Conservation (phyloP, 2,888 invertebrate genomes). For the Mythimna lalbum region DNA sequence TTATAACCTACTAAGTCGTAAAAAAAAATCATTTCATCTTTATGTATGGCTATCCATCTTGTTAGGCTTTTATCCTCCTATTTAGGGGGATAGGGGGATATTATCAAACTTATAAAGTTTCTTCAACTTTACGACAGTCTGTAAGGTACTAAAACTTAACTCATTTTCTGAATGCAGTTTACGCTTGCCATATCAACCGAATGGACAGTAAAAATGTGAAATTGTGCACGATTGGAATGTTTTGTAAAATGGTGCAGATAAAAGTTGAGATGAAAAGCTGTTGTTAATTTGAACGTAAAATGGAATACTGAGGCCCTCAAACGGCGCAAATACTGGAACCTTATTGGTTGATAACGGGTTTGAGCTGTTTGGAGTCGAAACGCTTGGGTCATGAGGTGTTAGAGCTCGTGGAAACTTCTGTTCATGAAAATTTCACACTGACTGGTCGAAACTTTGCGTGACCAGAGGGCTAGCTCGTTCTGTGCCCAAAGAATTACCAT, state of each 20-base stretch:
- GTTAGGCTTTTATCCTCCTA: conserved; percentile 30
- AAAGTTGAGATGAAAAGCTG: conserved; percentile 48
- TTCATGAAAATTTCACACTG: too few relatives aligned
- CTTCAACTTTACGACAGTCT: conserved; percentile 36
- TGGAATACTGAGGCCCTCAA: too few relatives aligned
- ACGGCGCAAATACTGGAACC: too few relatives aligned
- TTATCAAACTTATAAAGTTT: conserved; percentile 52
- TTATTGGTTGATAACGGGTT: too few relatives aligned
- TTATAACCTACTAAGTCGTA: conserved; percentile 41
- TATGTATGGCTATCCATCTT: conserved; percentile 36
- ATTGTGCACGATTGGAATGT: conserved; percentile 41
- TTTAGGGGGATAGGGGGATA: too few relatives aligned
- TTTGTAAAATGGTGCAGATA: conserved; percentile 34
- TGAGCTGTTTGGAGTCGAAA: too few relatives aligned
- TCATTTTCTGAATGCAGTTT: conserved; percentile 50
- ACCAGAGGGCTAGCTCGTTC: too few relatives aligned
- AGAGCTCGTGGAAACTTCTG: too few relatives aligned
- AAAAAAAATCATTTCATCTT: conserved; percentile 51
- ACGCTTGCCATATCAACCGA: conserved; percentile 44
- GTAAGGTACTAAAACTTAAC: conserved; percentile 43
- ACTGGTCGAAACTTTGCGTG: too few relatives aligned
- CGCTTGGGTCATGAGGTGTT: too few relatives aligned
- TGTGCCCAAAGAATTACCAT: too few relatives aligned
- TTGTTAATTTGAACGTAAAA: conserved; percentile 35
- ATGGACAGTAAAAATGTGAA: conserved; percentile 52